phyloP scores from a whole-genome alignment of 2,888 invertebrate species.

The Caenorhabditis sp. region DNA sequence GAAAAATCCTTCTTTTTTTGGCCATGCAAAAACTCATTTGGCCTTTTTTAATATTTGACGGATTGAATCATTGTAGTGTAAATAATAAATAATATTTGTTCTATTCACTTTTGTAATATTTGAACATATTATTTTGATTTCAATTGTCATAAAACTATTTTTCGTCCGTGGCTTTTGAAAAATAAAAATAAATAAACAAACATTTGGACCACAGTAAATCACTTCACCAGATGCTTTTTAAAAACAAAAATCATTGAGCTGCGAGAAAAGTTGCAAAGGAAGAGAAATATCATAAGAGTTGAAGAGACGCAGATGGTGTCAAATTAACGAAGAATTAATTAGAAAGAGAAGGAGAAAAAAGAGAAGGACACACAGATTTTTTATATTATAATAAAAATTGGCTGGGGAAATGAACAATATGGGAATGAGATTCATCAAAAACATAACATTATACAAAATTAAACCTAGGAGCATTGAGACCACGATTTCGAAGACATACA shows the following conservation, averaged over 20 bases:
- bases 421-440: too few species aligned
- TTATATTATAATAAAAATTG: background rate
- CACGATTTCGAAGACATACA: too few species aligned
- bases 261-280: too few species aligned
- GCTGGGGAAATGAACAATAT: background rate
- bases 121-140: background rate
- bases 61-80: background rate
- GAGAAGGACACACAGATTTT: slow-evolving; percentile 5
- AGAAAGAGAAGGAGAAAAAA: slow-evolving; percentile 9
- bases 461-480: background rate
- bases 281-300: background rate
- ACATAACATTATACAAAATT: too few species aligned
- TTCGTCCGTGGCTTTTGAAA: too few species aligned
- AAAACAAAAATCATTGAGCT: too few species aligned
- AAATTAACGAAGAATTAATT: background rate
- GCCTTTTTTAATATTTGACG: too few species aligned
- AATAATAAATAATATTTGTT: background rate
- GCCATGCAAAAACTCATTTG: too few species aligned
- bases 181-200: background rate
- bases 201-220: background rate
- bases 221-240: background rate
- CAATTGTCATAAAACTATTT: background rate
- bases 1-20: too few species aligned
- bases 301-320: background rate
- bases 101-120: background rate